Conservation (phyloP, 2,113 vertebrate genomes). For the Ifrita kowaldi region DNA sequence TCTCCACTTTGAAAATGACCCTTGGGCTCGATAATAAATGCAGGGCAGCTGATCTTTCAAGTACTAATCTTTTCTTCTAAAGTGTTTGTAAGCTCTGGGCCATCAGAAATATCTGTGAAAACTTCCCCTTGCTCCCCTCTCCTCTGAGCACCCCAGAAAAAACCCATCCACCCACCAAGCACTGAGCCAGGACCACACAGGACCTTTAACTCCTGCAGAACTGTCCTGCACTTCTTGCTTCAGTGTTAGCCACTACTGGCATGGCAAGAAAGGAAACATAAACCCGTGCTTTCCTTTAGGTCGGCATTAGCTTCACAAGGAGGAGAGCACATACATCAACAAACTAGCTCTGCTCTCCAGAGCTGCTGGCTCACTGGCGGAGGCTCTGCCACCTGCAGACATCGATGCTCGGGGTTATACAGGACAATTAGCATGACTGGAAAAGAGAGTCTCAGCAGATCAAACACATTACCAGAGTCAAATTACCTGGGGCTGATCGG, state of each 20-base stretch:
- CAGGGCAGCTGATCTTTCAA: not conserved
- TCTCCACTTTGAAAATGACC: not conserved
- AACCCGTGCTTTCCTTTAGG: not conserved
- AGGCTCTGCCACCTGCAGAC: not conserved
- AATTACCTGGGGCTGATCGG: constrained; percentile 68
- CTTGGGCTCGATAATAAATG: fast-evolving
- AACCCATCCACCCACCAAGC: not conserved
- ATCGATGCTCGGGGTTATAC: not conserved
- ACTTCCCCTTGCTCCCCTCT: fast-evolving
- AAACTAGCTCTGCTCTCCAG: not conserved
- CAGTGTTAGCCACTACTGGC: not conserved
- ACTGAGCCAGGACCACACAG: fast-evolving
- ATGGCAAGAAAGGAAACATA: not conserved
- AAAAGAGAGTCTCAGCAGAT: not conserved
- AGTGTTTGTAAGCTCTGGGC: not conserved
- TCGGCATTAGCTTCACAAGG: not conserved
- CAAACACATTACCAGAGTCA: not conserved
- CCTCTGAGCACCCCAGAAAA: not conserved
- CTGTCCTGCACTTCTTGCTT: fast-evolving
- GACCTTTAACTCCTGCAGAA: not conserved
- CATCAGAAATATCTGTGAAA: not conserved
- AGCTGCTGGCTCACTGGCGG: fast-evolving
- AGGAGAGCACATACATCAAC: not conserved
- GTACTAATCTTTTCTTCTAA: not conserved
- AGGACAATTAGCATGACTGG: not conserved